Conservation (phyloP, 1,140 invertebrate species). For the Antheraea mylitta region DNA sequence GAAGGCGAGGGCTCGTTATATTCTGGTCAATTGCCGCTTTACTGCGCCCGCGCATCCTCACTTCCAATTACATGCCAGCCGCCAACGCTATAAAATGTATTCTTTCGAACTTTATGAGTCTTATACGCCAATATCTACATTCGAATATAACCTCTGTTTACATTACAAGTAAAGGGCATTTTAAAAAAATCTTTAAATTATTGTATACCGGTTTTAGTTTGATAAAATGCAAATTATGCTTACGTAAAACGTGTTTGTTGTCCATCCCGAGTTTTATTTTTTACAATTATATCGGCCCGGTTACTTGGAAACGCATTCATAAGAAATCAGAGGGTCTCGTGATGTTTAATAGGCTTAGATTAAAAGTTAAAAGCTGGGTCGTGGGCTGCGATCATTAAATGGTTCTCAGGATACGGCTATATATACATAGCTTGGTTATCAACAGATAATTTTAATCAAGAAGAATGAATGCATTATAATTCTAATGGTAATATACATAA, state of each 20-base stretch:
- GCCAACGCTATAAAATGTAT: slow-evolving; percentile 69
- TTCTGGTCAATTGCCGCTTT: slow-evolving; percentile 78
- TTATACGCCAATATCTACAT: slow-evolving; percentile 24
- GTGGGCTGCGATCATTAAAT: slow-evolving; percentile 49
- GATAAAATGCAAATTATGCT: slow-evolving; percentile 69
- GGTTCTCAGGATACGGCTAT: slow-evolving; percentile 40
- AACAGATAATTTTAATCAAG: slow-evolving; percentile 26
- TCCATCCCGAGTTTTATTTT: slow-evolving; percentile 72
- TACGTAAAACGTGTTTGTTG: slow-evolving; percentile 76
- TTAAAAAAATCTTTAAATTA: neutral
- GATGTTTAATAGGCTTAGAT: slow-evolving; percentile 76
- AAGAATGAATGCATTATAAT: too few species aligned
- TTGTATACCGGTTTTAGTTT: slow-evolving; percentile 19
- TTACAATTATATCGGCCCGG: slow-evolving; percentile 73
- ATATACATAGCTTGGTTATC: slow-evolving; percentile 31
- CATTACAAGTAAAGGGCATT: neutral
- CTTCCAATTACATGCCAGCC: slow-evolving; percentile 75
- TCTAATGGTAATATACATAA: too few species aligned
- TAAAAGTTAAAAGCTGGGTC: slow-evolving; percentile 71
- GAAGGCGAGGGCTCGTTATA: slow-evolving; percentile 68
- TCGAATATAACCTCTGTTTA: slow-evolving; percentile 24
- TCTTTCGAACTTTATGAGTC: slow-evolving; percentile 24
- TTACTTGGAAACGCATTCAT: slow-evolving; percentile 77
- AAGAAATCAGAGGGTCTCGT: slow-evolving; percentile 64
- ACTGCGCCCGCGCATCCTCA: slow-evolving; percentile 74